These are phyloP conservation scores for Dicyrtoma fusca DNA, from an alignment of 2,888 invertebrate species.

Conservation along the genomic window DNA sequence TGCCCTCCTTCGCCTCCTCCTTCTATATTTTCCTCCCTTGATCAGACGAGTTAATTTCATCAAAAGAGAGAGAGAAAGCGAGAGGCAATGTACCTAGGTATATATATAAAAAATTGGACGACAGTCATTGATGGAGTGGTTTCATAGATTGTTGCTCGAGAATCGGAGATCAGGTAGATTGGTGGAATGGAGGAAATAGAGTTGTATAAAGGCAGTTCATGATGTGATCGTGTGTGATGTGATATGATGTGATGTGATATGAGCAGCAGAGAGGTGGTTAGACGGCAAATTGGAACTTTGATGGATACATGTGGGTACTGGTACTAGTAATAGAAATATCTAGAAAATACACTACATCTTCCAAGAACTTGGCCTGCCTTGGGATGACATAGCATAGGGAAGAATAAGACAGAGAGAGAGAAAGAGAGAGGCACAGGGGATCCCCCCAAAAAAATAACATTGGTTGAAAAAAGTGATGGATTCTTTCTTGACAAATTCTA, in stretches of 20 bases:
- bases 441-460: too few species aligned
- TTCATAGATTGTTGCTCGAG: conserved; percentile 14
- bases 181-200: neutral
- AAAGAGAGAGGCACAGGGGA: neutral
- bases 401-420: too few species aligned
- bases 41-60: conserved; percentile 37
- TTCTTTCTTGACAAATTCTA: conserved; percentile 47
- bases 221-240: neutral
- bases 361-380: too few species aligned
- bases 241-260: too few species aligned
- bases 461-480: conserved; percentile 38
- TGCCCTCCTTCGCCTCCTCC: neutral
- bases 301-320: neutral
- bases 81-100: too few species aligned
- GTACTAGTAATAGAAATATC: neutral
- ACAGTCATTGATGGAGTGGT: conserved; percentile 39
- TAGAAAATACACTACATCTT: neutral
- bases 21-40: neutral
- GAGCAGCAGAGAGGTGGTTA: neutral
- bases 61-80: conserved; percentile 6
- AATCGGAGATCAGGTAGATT: conserved; percentile 24
- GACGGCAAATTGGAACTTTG: neutral
- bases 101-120: conserved; percentile 12
- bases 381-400: too few species aligned
- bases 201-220: neutral